A percentile compares a stretch with the other conserved stretches of the same genome.
Conservation (phyloP, 64 coral and sea anemone species). For the Trachythela sp. region DNA sequence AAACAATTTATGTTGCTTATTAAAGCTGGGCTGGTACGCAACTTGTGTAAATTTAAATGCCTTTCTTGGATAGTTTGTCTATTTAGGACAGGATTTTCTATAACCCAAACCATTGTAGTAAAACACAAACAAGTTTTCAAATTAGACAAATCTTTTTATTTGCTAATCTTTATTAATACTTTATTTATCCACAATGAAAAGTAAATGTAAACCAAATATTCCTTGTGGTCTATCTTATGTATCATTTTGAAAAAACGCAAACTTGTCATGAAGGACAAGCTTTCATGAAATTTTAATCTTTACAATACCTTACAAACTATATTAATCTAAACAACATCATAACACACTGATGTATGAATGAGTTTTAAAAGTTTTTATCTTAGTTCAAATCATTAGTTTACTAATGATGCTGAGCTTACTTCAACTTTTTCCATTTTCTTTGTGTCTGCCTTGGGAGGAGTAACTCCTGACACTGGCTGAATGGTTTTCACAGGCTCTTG, state of each 20-base stretch:
- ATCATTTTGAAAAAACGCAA: not conserved
- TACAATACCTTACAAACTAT: conserved; percentile 29
- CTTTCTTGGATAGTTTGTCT: too few species aligned
- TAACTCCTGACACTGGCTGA: not conserved
- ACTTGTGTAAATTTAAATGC: too few species aligned
- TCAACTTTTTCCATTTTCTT: not conserved
- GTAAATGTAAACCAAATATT: conserved; percentile 13
- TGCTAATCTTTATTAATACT: not conserved
- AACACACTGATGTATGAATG: not conserved
- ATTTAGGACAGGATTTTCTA: too few species aligned
- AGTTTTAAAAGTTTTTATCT: not conserved
- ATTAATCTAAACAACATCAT: not conserved
- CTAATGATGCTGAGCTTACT: not conserved
- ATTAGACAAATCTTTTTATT: not conserved
- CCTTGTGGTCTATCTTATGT: not conserved
- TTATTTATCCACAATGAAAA: conserved; percentile 8
- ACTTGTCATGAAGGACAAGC: not conserved
- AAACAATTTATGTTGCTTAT: too few species aligned
- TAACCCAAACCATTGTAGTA: too few species aligned
- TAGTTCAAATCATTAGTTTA: not conserved
- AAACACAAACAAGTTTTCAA: too few species aligned
- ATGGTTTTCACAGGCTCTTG: not conserved
- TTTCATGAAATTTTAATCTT: not conserved
- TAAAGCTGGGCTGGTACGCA: too few species aligned
- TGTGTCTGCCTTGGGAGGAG: not conserved